A percentile compares a stretch with the other conserved stretches of the same genome.
These are phyloP conservation scores for Lepidochrysops patricia DNA, from an alignment of 2,888 invertebrate species.

Conservation along the genomic window DNA sequence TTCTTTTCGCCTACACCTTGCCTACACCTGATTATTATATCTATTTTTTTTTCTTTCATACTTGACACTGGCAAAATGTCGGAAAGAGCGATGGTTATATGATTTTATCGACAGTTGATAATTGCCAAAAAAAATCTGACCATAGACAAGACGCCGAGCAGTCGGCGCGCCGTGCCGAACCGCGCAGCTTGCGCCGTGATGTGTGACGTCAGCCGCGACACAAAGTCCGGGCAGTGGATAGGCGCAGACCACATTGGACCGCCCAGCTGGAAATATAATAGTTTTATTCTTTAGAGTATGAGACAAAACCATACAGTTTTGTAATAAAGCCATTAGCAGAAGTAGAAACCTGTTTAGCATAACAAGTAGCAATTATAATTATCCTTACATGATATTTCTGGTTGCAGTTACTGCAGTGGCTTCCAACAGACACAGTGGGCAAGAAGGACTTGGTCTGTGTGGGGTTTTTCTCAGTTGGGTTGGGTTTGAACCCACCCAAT, in stretches of 20 bases:
- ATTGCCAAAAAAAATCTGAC: too few relatives aligned
- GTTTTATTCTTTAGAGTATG: slow-evolving; percentile 9
- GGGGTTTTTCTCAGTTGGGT: slow-evolving; percentile 73
- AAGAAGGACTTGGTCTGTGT: slow-evolving; percentile 76
- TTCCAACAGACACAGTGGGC: slow-evolving; percentile 77
- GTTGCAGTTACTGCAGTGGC: slow-evolving; percentile 83
- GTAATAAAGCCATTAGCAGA: too few relatives aligned
- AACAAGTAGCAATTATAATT: background rate
- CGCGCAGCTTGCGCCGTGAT: slow-evolving; percentile 54
- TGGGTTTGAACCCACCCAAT: slow-evolving; percentile 78
- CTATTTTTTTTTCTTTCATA: too few relatives aligned
- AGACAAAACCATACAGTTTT: background rate
- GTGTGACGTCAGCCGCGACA: slow-evolving; percentile 76
- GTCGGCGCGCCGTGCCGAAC: slow-evolving; percentile 82
- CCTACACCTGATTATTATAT: too few relatives aligned
- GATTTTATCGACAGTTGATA: too few relatives aligned
- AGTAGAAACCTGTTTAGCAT: too few relatives aligned
- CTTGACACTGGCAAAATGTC: too few relatives aligned
- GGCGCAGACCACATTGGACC: slow-evolving; percentile 96
- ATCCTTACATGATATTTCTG: slow-evolving; percentile 80
- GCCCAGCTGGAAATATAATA: slow-evolving; percentile 76
- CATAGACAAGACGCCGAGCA: slow-evolving; percentile 87
- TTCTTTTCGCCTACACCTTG: too few relatives aligned
- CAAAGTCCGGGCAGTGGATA: slow-evolving; percentile 87
- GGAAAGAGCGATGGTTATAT: too few relatives aligned